Evolutionary conservation across 2,113 vertebrate genomes (phyloP).

Genomic region (Phoxinus phoxinus): DNA sequence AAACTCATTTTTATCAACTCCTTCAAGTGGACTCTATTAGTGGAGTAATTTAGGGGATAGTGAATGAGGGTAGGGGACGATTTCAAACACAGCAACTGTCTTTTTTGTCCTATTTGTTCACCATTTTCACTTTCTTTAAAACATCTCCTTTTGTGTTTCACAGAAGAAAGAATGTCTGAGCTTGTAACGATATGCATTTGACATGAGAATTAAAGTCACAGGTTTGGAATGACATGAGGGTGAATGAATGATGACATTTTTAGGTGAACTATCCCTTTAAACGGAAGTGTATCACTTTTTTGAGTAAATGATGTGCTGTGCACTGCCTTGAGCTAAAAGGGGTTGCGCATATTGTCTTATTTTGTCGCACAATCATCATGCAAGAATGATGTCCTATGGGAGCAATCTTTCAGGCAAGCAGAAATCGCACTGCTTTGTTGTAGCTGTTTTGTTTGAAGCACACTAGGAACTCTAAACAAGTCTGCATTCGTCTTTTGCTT

Average conservation of each 20-base stretch:
- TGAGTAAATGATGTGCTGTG: constrained; percentile 3
- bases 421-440: constrained; percentile 28
- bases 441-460: constrained; percentile 45
- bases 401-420: constrained; percentile 25
- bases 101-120: too few species aligned
- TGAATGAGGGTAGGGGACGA: too few species aligned
- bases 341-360: not conserved
- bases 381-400: constrained; percentile 28
- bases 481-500: constrained; percentile 44
- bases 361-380: constrained; percentile 1
- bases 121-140: too few species aligned
- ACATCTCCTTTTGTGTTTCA: too few species aligned
- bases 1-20: too few species aligned
- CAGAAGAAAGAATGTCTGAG: too few species aligned
- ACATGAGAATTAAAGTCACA: not conserved
- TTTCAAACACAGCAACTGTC: too few species aligned
- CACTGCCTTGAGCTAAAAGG: constrained; percentile 5
- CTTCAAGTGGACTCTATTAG: too few species aligned
- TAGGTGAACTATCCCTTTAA: not conserved
- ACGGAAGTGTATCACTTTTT: not conserved
- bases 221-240: not conserved
- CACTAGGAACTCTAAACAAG: constrained; percentile 42
- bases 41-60: too few species aligned
- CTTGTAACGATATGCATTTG: too few species aligned
- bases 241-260: constrained; percentile 15